Evolutionary conservation across 2,797 vertebrate species (phyloP), one percentile per base, ranked within the genome.

Genomic region (Mormyrops boulengeri): DNA sequence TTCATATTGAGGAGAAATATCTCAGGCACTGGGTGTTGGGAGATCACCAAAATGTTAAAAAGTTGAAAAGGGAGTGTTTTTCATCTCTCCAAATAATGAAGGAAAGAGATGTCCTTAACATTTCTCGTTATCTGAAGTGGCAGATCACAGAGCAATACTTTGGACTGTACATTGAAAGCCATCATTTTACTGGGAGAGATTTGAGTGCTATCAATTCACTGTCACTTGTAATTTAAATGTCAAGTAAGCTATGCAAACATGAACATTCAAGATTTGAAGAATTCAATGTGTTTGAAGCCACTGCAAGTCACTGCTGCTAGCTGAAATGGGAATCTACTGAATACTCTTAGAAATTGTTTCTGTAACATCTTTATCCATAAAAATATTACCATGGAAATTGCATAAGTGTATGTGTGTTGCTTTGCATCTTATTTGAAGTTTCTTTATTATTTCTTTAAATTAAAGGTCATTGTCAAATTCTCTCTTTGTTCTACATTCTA

Each of bases 121-220:
- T 89, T 85, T 80, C 26, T 4, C 41, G n/a, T 47, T 47, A 47
- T 88, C 44, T 73, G 60, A 55, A 93, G 91, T 90, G 19, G 87
- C 88, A 91, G 91, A 94, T 94, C 92, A 93, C 84, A 89, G 89
- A 84, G 88, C 90, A 92, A 90, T 92, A 89, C 92, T 92, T 92
- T 91, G 89, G 89, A 92, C 91, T 88, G 88, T 80, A 55, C 90
- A 93, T 91, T 92, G 90, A 91, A 88, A 88, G 91, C 92, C 92
- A 94, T 94, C 91, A 91, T 92, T 94, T 92, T 92, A 90, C 90
- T 87, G 90, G 88, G 90, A 90, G 89, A 92, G 88, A 92, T 93
- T 94, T 93, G 88, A 90, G 60, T 90, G 90, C 89, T 91, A 55
- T 92, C 89, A 89, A 89, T 90, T 89, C 85, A 53, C 80, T 86